A percentile compares a stretch with the other conserved stretches of the same genome.
These are phyloP conservation scores for Siniperca scherzeri DNA, from an alignment of 2,797 vertebrate species.

Conservation along the genomic window DNA sequence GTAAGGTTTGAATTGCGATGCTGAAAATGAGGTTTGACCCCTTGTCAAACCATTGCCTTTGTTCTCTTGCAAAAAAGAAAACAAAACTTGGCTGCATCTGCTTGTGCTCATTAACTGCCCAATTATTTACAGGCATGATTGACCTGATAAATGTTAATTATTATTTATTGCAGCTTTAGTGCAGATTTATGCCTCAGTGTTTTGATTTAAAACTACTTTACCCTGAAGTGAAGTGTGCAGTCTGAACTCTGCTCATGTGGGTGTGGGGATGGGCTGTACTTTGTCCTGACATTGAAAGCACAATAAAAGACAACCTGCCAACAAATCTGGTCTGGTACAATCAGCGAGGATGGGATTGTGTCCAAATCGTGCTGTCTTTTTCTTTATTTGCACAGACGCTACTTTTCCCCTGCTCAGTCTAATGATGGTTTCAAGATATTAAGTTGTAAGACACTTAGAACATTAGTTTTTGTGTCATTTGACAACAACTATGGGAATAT, in stretches of 20 bases:
- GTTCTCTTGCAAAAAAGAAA: slow-evolving; percentile 48
- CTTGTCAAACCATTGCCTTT: slow-evolving; percentile 59
- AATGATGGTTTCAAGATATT: not conserved
- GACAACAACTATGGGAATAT: not conserved
- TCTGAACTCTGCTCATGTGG: slow-evolving; percentile 60
- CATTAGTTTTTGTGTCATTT: not conserved
- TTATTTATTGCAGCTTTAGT: slow-evolving; percentile 43
- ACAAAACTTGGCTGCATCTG: slow-evolving; percentile 35
- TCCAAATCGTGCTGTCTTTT: slow-evolving; percentile 44
- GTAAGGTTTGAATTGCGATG: slow-evolving; percentile 62
- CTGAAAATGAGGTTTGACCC: slow-evolving; percentile 73
- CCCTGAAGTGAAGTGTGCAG: slow-evolving; percentile 26
- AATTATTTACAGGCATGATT: slow-evolving; percentile 32
- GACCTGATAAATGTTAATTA: slow-evolving; percentile 46
- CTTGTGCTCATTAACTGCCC: slow-evolving; percentile 39
- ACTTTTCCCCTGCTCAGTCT: not conserved
- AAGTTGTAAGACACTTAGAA: not conserved
- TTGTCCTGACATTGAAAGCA: slow-evolving; percentile 76
- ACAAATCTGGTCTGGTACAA: slow-evolving; percentile 65
- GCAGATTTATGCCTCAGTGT: slow-evolving; percentile 33
- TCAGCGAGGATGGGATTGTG: slow-evolving; percentile 39
- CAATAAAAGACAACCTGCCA: slow-evolving; percentile 73
- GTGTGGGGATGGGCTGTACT: slow-evolving; percentile 75
- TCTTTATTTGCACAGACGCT: slow-evolving; percentile 29
- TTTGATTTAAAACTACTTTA: slow-evolving; percentile 48